Percentiles rank a stretch among this genome's conserved stretches.
These are phyloP conservation scores for Empis stercorea DNA, from an alignment of 2,888 invertebrate genomes.

Conservation along the genomic window DNA sequence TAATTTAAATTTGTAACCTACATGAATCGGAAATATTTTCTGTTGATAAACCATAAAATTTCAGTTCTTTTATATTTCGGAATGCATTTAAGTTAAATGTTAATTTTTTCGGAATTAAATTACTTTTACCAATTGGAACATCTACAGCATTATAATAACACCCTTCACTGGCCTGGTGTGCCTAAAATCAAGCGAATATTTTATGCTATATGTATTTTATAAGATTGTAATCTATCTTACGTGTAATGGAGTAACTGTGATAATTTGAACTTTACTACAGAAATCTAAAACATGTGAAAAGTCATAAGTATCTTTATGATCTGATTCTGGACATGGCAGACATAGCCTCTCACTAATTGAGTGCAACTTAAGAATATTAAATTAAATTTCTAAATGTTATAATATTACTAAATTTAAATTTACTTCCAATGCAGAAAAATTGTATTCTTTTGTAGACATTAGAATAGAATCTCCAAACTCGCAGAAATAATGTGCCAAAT, in stretches of 20 bases:
- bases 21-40: conserved; percentile 50
- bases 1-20: conserved; percentile 4
- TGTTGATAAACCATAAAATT: conserved; percentile 54
- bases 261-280: conserved; percentile 56
- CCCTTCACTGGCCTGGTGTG: conserved; percentile 7
- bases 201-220: conserved; percentile 10
- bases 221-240: conserved; percentile 10
- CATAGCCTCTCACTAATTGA: conserved; percentile 78
- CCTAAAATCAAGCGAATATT: not conserved
- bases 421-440: conserved; percentile 70
- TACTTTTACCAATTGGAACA: conserved; percentile 61
- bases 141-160: conserved; percentile 31
- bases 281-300: conserved; percentile 86
- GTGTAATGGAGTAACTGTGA: conserved; percentile 32
- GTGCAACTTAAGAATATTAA: not conserved
- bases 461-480: conserved; percentile 56
- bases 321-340: conserved; percentile 69
- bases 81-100: conserved; percentile 73
- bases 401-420: conserved; percentile 6
- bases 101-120: conserved; percentile 68
- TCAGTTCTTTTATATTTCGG: conserved; percentile 59
- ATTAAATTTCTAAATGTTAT: not conserved
- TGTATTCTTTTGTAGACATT: conserved; percentile 46
- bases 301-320: conserved; percentile 69
- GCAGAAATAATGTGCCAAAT: conserved; percentile 65